These are phyloP conservation scores for Monarcha castaneiventris DNA, from an alignment of 2,113 vertebrate genomes.

Conservation along the genomic window DNA sequence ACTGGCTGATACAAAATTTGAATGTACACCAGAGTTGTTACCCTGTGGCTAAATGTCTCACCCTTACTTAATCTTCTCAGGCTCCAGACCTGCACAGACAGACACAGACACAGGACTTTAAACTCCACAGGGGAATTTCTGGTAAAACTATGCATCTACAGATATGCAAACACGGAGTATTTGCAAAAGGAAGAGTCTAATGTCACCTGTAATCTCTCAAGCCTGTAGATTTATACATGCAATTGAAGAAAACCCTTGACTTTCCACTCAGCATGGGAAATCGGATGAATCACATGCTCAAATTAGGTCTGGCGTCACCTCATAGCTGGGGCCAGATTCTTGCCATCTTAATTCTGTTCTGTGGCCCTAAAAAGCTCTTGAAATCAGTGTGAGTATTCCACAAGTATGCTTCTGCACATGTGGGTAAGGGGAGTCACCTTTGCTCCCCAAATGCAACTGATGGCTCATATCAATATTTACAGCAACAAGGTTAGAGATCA, in stretches of 20 bases:
- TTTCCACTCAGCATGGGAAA: neutral
- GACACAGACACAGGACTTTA: neutral
- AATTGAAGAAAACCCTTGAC: constrained; percentile 11
- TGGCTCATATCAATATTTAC: neutral
- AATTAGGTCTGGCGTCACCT: neutral
- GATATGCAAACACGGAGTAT: neutral
- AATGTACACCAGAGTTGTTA: constrained; percentile 8
- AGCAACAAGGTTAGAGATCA: neutral
- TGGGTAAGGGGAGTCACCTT: neutral
- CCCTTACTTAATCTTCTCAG: constrained; percentile 7
- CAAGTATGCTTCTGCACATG: neutral
- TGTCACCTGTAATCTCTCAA: constrained; percentile 32
- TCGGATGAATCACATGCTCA: neutral
- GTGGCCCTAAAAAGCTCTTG: neutral
- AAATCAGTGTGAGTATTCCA: neutral
- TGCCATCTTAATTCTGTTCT: neutral
- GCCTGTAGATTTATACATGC: neutral
- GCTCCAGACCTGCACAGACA: constrained; percentile 14
- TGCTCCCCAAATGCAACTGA: neutral
- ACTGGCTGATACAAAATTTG: neutral
- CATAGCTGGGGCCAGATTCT: neutral
- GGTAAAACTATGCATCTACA: neutral
- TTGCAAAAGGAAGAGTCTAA: constrained; percentile 28
- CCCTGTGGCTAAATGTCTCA: constrained; percentile 48
- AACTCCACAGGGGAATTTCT: constrained; percentile 36